A percentile compares a stretch with the other conserved stretches of the same genome.
Evolutionary conservation across 2,888 invertebrate genomes (phyloP).

Genomic region (Lymantria monacha): DNA sequence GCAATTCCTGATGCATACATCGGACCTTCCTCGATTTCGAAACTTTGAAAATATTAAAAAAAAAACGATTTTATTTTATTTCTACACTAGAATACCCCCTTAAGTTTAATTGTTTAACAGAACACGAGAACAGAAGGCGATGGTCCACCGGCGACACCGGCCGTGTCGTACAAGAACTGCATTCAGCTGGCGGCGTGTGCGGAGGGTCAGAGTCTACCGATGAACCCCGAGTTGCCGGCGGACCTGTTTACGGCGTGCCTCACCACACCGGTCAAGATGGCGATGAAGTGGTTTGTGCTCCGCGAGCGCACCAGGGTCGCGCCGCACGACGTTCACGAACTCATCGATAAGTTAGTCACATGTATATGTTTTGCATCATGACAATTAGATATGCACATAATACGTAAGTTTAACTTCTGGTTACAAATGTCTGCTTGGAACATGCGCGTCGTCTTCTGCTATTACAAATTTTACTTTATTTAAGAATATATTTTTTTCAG

Average conservation of each 20-base stretch:
- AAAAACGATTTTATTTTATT: too few species aligned
- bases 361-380: neutral
- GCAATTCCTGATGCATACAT: too few species aligned
- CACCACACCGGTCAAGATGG: constrained; percentile 98
- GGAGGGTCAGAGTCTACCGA: constrained; percentile 95
- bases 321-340: constrained; percentile 90
- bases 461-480: too few species aligned
- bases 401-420: too few species aligned
- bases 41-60: too few species aligned
- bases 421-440: too few species aligned
- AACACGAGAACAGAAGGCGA: constrained; percentile 16
- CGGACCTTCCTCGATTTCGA: too few species aligned
- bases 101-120: neutral
- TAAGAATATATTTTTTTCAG: too few species aligned
- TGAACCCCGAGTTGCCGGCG: constrained; percentile 98
- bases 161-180: constrained; percentile 91
- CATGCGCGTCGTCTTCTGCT: too few species aligned
- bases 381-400: too few species aligned
- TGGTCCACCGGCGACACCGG: constrained; percentile 35
- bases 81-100: too few species aligned
- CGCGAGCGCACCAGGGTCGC: constrained; percentile 90
- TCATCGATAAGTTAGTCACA: constrained; percentile 92
- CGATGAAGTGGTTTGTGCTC: constrained; percentile 96
- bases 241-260: constrained; percentile 98
- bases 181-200: constrained; percentile 98